A percentile compares a stretch with the other conserved stretches of the same genome.
phyloP scores from a whole-genome alignment of 2,888 invertebrate species.

The Rotaria socialis region DNA sequence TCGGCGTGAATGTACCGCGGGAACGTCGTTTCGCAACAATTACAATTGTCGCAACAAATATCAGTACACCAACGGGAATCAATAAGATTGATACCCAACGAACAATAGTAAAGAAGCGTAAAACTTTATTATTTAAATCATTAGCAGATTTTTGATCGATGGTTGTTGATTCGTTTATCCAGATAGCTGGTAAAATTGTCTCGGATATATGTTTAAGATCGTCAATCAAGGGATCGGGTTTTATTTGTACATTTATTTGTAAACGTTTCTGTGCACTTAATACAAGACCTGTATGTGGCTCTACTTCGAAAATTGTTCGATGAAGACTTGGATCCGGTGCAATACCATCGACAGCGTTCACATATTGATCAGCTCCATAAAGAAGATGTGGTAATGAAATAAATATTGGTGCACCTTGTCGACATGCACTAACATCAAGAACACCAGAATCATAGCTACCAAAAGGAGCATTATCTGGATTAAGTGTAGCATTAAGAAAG shows the following conservation, averaged over 20 bases:
- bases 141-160: constrained; percentile 19
- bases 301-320: constrained; percentile 71
- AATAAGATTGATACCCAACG: constrained; percentile 24
- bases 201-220: constrained; percentile 36
- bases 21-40: constrained; percentile 5
- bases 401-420: constrained; percentile 72
- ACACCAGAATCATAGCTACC: constrained; percentile 51
- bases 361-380: constrained; percentile 69
- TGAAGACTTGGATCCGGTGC: constrained; percentile 67
- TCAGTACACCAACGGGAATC: constrained; percentile 14
- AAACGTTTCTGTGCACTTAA: constrained; percentile 49
- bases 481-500: constrained; percentile 48
- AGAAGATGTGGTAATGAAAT: constrained; percentile 78
- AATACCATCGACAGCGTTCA: constrained; percentile 67
- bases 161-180: constrained; percentile 37
- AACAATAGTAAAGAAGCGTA: background rate
- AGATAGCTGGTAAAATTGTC: constrained; percentile 16
- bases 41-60: constrained; percentile 33
- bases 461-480: constrained; percentile 51
- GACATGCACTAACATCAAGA: constrained; percentile 48
- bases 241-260: constrained; percentile 48
- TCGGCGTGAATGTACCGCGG: background rate
- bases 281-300: constrained; percentile 64
- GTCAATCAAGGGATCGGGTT: background rate
- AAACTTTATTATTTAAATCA: constrained; percentile 8